Evolutionary conservation across 2,888 invertebrate species (phyloP).

Genomic region (Hypolimnas misippus): DNA sequence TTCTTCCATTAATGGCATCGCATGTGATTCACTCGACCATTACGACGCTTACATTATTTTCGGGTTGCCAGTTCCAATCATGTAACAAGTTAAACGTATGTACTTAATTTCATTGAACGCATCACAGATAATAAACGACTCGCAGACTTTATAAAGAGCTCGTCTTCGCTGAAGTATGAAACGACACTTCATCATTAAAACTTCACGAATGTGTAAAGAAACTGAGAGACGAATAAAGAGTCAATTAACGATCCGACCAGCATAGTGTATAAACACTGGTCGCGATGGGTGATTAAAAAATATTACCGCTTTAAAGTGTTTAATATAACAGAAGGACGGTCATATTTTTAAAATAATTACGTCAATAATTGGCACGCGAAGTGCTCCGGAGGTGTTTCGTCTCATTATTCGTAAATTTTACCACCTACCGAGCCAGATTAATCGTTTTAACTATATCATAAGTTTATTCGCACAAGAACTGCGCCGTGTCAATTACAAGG

Average conservation of each 20-base stretch:
- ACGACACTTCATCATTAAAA: slow-evolving; percentile 39
- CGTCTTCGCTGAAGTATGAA: slow-evolving; percentile 24
- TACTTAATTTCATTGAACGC: slow-evolving; percentile 39
- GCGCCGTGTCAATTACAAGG: slow-evolving; percentile 75
- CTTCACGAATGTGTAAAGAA: slow-evolving; percentile 51
- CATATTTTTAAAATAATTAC: slow-evolving; percentile 83
- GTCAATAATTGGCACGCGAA: slow-evolving; percentile 82
- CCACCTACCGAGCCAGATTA: slow-evolving; percentile 81
- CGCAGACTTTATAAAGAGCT: slow-evolving; percentile 31
- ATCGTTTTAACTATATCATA: slow-evolving; percentile 81
- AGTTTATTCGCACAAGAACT: slow-evolving; percentile 66
- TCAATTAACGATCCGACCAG: slow-evolving; percentile 69
- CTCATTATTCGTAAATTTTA: slow-evolving; percentile 78
- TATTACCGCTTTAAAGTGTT: slow-evolving; percentile 70
- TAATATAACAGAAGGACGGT: slow-evolving; percentile 74
- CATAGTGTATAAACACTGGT: slow-evolving; percentile 60
- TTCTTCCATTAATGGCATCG: slow-evolving; percentile 38
- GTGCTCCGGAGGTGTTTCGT: slow-evolving; percentile 63
- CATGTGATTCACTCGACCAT: slow-evolving; percentile 32
- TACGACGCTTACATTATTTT: slow-evolving; percentile 36
- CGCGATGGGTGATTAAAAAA: slow-evolving; percentile 68
- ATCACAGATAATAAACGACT: slow-evolving; percentile 39
- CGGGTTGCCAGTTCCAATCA: slow-evolving; percentile 42
- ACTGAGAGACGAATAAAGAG: slow-evolving; percentile 57
- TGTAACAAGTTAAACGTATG: slow-evolving; percentile 32